These are phyloP conservation scores for Synanceia verrucosa DNA, from an alignment of 2,797 vertebrate species.

Conservation along the genomic window DNA sequence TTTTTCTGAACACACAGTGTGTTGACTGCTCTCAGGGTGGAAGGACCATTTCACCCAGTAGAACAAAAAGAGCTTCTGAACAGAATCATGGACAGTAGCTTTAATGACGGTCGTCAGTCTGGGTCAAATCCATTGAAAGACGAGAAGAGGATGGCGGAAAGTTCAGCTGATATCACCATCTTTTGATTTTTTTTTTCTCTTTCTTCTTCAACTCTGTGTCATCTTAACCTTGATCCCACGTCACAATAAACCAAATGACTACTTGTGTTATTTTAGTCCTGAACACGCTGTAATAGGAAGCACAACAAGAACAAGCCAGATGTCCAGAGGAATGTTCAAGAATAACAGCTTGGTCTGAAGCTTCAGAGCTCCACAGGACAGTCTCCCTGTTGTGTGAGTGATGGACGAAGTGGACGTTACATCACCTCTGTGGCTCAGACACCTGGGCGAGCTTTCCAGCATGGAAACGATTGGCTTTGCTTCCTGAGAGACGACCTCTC, in stretches of 20 bases:
- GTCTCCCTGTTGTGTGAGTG: slow-evolving; percentile 22
- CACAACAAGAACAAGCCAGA: slow-evolving; percentile 31
- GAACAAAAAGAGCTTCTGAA: no score
- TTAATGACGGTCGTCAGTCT: slow-evolving; percentile 9
- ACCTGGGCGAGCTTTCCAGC: slow-evolving; percentile 58
- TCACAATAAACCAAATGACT: slow-evolving; percentile 11
- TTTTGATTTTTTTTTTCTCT: background rate
- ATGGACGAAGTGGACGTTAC: slow-evolving; percentile 31
- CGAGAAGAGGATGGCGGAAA: background rate
- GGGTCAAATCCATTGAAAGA: background rate
- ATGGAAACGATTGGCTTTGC: slow-evolving; percentile 48
- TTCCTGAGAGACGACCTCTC: slow-evolving; percentile 35
- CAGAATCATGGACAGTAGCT: no score
- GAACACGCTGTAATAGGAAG: slow-evolving; percentile 48
- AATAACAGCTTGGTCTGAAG: slow-evolving; percentile 46
- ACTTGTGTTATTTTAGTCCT: slow-evolving; percentile 18
- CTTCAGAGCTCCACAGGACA: slow-evolving; percentile 36
- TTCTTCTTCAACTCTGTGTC: background rate
- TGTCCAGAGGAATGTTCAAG: slow-evolving; percentile 62
- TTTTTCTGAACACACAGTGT: no score
- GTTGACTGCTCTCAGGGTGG: no score
- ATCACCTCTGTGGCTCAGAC: slow-evolving; percentile 56
- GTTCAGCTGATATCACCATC: no score
- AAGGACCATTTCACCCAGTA: no score
- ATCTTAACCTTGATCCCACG: background rate